Evolutionary conservation across 2,113 vertebrate species (phyloP).

Genomic region (Scytalopus superciliaris): DNA sequence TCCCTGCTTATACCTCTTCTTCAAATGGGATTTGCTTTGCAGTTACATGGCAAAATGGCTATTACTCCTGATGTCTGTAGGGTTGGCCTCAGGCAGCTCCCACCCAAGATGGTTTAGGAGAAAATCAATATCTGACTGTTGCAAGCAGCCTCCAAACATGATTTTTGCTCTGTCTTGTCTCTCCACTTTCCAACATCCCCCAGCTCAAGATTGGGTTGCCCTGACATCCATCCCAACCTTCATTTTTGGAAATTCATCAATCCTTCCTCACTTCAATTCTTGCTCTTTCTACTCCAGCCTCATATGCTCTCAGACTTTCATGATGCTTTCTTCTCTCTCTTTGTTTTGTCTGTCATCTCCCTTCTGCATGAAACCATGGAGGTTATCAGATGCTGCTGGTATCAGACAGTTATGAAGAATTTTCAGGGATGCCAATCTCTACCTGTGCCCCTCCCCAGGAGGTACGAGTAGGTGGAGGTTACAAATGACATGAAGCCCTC

Average conservation of each 20-base stretch:
- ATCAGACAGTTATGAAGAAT: background rate
- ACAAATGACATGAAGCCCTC: background rate
- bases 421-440: background rate
- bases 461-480: background rate
- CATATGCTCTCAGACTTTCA: rapidly evolving
- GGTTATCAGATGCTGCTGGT: background rate
- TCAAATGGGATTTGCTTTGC: background rate
- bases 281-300: background rate
- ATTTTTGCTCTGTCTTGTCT: background rate
- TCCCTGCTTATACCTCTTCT: background rate
- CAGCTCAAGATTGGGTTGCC: background rate
- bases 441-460: background rate
- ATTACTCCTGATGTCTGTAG: background rate
- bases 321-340: background rate
- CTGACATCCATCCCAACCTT: background rate
- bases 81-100: background rate
- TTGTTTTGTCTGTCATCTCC: background rate
- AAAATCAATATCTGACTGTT: background rate
- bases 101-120: background rate
- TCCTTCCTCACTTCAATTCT: background rate
- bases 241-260: background rate
- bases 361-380: background rate
- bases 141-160: background rate
- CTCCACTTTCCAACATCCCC: background rate
- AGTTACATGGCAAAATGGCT: background rate